Percentiles rank a stretch among this genome's conserved stretches.
Evolutionary conservation across 2,113 vertebrate species (phyloP).

Genomic region (Paralichthys olivaceus): DNA sequence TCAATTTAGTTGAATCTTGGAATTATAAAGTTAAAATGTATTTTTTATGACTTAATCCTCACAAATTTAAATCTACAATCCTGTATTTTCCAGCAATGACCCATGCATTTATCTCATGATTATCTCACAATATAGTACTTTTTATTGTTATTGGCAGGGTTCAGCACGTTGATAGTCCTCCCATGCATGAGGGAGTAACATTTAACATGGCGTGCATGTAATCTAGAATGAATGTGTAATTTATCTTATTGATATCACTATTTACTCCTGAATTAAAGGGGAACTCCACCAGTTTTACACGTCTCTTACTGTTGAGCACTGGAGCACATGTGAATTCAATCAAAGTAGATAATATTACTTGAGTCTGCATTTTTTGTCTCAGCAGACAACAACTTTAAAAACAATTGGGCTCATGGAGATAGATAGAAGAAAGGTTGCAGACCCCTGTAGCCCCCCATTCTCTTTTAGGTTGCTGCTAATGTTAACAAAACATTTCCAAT

Average conservation of each 20-base stretch:
- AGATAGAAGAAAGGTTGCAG: neutral
- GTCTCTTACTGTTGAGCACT: neutral
- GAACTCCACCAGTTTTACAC: neutral
- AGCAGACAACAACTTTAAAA: too few relatives aligned
- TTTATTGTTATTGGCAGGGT: neutral
- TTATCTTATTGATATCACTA: neutral
- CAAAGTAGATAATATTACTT: neutral
- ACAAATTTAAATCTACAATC: too few relatives aligned
- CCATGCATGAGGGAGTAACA: neutral
- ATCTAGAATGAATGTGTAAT: neutral
- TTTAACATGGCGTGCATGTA: neutral
- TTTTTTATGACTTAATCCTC: neutral
- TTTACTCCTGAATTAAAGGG: neutral
- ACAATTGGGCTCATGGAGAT: too few relatives aligned
- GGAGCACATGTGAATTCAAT: neutral
- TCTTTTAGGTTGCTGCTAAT: conserved; percentile 1
- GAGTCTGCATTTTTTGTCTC: too few relatives aligned
- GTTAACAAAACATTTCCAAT: neutral
- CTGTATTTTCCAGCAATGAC: neutral
- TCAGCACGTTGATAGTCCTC: neutral
- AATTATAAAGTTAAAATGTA: neutral
- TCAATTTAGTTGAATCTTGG: neutral
- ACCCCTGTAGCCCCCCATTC: neutral
- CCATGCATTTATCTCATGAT: neutral
- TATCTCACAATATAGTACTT: neutral